A percentile compares a stretch with the other conserved stretches of the same genome.
phyloP scores from a whole-genome alignment of 1,140 invertebrate genomes.

The Odontomachus brunneus region DNA sequence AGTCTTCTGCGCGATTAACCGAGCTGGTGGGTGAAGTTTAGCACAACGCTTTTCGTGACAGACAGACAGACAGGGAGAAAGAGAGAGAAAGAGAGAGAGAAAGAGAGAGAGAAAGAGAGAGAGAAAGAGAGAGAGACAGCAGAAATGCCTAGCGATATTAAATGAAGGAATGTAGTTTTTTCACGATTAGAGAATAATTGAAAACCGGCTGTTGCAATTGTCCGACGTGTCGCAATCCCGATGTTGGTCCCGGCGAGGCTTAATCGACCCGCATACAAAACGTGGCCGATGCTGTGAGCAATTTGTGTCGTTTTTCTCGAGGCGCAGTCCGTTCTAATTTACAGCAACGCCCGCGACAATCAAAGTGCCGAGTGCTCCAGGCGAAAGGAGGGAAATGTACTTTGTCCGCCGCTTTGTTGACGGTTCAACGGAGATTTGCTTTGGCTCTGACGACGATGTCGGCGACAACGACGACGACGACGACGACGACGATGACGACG shows the following conservation, averaged over 20 bases:
- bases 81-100: too few species aligned
- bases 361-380: slow-evolving; percentile 44
- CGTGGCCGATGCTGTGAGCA: slow-evolving; percentile 44
- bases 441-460: neutral
- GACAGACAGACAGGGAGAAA: too few species aligned
- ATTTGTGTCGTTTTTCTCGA: slow-evolving; percentile 54
- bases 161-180: neutral
- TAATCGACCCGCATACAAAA: slow-evolving; percentile 56
- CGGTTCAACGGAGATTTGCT: slow-evolving; percentile 56
- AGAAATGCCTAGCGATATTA: neutral
- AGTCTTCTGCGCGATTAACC: neutral
- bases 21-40: neutral
- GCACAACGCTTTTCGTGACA: neutral
- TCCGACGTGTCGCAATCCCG: slow-evolving; percentile 3
- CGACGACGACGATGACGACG: neutral
- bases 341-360: slow-evolving; percentile 52
- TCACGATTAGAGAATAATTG: slow-evolving; percentile 20
- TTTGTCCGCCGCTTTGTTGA: slow-evolving; percentile 59
- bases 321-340: slow-evolving; percentile 52
- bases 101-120: too few species aligned
- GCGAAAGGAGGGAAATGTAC: slow-evolving; percentile 53
- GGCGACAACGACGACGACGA: neutral
- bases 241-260: slow-evolving; percentile 25
- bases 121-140: neutral
- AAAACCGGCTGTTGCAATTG: slow-evolving; percentile 5